Evolutionary conservation across 1,140 invertebrate genomes (phyloP).

Genomic region (Drosophila baimaii): DNA sequence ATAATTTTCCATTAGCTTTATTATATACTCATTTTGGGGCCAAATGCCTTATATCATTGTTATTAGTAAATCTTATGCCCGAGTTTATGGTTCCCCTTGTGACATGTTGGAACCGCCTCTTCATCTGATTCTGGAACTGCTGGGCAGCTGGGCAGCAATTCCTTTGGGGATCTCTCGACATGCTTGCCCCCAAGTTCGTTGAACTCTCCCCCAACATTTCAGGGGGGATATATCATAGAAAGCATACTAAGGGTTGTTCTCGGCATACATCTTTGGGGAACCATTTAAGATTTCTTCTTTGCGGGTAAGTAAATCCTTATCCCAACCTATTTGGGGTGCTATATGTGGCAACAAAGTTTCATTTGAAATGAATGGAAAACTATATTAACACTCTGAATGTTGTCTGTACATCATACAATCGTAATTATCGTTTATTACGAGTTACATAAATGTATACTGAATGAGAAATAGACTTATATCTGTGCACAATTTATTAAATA

Average conservation of each 20-base stretch:
- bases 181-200: constrained; percentile 57
- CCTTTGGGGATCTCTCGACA: constrained; percentile 46
- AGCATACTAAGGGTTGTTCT: constrained; percentile 31
- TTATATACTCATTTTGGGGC: constrained; percentile 76
- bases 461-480: not conserved
- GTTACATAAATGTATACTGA: not conserved
- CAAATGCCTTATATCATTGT: constrained; percentile 79
- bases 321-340: not conserved
- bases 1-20: constrained; percentile 82
- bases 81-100: constrained; percentile 53
- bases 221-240: constrained; percentile 30
- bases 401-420: not conserved
- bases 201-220: constrained; percentile 51
- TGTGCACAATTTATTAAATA: not conserved
- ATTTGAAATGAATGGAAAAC: not conserved
- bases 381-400: no score
- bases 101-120: constrained; percentile 38
- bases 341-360: constrained; percentile 11
- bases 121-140: constrained; percentile 26
- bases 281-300: constrained; percentile 29
- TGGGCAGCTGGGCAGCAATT: constrained; percentile 38
- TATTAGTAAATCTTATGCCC: constrained; percentile 78
- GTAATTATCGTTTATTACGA: constrained; percentile 19
- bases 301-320: not conserved
- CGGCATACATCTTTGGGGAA: constrained; percentile 1